Evolutionary conservation across 2,888 invertebrate genomes (phyloP).

Genomic region (Eristalis pertinax): DNA sequence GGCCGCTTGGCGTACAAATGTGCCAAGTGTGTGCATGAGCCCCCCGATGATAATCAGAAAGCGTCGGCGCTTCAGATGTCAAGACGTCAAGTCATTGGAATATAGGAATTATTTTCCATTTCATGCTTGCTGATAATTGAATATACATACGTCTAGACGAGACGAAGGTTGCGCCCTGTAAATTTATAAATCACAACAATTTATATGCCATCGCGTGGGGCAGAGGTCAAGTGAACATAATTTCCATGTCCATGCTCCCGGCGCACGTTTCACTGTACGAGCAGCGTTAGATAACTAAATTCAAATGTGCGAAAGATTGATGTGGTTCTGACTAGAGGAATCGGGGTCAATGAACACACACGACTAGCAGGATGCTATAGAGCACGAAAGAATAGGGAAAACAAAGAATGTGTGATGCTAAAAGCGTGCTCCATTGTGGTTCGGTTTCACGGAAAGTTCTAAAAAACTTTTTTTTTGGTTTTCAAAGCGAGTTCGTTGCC

Average conservation of each 20-base stretch:
- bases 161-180: not conserved
- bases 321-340: not conserved
- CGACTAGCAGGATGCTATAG: not conserved
- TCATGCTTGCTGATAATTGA: not conserved
- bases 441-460: no score
- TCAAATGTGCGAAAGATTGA: not conserved
- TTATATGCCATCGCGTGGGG: not conserved
- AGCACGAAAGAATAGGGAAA: not conserved
- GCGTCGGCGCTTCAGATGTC: not conserved
- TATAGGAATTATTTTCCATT: not conserved
- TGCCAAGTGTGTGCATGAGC: no score
- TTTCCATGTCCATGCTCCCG: not conserved
- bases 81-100: not conserved
- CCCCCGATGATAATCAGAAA: not conserved
- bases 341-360: not conserved
- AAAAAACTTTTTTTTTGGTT: no score
- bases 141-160: not conserved
- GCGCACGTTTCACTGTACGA: not conserved
- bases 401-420: not conserved
- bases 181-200: not conserved
- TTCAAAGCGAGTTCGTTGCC: no score
- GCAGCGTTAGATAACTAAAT: not conserved
- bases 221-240: not conserved
- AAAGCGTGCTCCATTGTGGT: not conserved
- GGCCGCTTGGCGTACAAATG: not conserved